Evolutionary conservation across 2,113 vertebrate genomes (phyloP).

Genomic region (Phocoena phocoena): DNA sequence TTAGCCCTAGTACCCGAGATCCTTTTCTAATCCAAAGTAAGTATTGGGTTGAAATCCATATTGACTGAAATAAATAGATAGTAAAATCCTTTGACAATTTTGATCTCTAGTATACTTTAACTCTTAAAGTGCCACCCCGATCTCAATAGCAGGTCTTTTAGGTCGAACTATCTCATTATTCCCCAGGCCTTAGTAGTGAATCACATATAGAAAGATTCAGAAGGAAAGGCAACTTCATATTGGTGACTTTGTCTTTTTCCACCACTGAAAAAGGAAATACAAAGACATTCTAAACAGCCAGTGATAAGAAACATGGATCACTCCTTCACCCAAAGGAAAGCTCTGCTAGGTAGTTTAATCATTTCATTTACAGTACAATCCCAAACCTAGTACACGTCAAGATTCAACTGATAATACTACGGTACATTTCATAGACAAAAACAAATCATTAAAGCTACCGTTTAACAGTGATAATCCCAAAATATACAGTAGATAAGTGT

Average conservation of each 20-base stretch:
- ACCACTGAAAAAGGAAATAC: not conserved
- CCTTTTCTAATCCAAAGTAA: not conserved
- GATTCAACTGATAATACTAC: not conserved
- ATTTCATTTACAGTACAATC: not conserved
- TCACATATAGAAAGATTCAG: not conserved
- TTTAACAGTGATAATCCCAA: conserved; percentile 23
- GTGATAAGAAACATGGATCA: not conserved
- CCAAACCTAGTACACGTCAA: not conserved
- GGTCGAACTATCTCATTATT: not conserved
- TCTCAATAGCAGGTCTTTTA: not conserved
- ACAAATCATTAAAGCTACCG: not conserved
- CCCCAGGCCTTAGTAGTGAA: not conserved
- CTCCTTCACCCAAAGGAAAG: not conserved
- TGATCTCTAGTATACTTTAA: not conserved
- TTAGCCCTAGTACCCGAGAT: not conserved
- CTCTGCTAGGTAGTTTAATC: not conserved
- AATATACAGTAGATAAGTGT: not conserved
- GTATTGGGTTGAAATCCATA: not conserved
- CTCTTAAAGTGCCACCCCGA: not conserved
- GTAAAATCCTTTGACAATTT: not conserved
- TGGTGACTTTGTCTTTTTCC: not conserved
- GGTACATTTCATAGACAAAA: conserved; percentile 6
- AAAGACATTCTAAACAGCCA: not conserved
- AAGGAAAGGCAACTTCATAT: not conserved
- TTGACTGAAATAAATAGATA: not conserved